A percentile compares a stretch with the other conserved stretches of the same genome.
These are phyloP conservation scores for Falco berigora DNA, from an alignment of 2,797 vertebrate genomes.

Conservation along the genomic window DNA sequence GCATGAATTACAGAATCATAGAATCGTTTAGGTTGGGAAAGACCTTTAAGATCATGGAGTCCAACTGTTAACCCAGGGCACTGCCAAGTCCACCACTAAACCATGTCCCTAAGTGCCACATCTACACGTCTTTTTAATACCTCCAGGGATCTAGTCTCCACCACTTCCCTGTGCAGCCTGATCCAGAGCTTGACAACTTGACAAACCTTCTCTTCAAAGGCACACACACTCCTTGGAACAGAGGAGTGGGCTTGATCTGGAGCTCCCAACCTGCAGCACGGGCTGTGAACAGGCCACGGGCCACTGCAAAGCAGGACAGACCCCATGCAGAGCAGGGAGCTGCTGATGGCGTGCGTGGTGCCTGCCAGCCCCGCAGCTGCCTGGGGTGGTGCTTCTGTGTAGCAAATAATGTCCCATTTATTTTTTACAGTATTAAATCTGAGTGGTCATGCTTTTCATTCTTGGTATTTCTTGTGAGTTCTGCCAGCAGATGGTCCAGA, in stretches of 20 bases:
- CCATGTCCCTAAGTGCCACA: too few species aligned
- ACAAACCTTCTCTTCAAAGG: neutral
- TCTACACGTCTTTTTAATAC: too few species aligned
- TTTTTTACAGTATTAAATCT: neutral
- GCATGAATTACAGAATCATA: neutral
- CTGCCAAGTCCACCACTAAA: too few species aligned
- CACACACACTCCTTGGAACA: neutral
- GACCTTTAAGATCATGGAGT: too few species aligned
- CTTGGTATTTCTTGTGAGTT: neutral
- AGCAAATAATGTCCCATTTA: neutral
- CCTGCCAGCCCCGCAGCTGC: neutral
- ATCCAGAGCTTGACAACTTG: too few species aligned
- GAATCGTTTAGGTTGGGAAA: too few species aligned
- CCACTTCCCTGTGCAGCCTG: too few species aligned
- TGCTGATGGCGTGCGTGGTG: neutral
- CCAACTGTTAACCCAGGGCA: too few species aligned
- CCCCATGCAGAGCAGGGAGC: neutral
- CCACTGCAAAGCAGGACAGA: accelerated
- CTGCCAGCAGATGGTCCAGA: neutral
- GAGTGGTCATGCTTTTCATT: neutral
- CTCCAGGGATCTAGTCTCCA: too few species aligned
- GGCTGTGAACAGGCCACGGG: accelerated
- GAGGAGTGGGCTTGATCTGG: neutral
- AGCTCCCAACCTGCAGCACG: neutral
- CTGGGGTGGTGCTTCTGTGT: neutral